A percentile compares a stretch with the other conserved stretches of the same genome.
Conservation (phyloP, 2,797 vertebrate genomes). For the Scomberomorus guttatus region DNA sequence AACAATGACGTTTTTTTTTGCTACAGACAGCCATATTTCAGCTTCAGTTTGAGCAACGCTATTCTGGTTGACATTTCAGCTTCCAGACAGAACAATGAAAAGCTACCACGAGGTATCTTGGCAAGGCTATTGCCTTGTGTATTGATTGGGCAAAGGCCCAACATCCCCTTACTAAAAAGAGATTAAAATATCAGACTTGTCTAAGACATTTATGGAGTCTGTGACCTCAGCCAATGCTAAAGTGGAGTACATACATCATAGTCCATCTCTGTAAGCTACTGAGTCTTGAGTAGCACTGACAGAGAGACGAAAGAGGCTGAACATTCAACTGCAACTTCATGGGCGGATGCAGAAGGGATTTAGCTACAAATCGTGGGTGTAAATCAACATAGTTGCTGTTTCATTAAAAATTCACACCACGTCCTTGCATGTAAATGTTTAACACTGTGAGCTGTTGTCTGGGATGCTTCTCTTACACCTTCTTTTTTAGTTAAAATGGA, state of each 20-base stretch:
- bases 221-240: conserved; percentile 86
- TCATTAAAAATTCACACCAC: conserved; percentile 77
- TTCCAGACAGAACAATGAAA: conserved; percentile 81
- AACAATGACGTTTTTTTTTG: conserved; percentile 62
- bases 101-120: conserved; percentile 78
- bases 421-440: conserved; percentile 74
- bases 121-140: conserved; percentile 82
- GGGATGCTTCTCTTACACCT: conserved; percentile 66
- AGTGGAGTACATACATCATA: conserved; percentile 86
- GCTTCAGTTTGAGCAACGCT: conserved; percentile 57
- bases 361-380: conserved; percentile 59
- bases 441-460: conserved; percentile 64
- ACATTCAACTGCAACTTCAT: conserved; percentile 58
- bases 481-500: conserved; percentile 66
- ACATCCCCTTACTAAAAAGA: conserved; percentile 85
- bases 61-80: conserved; percentile 77
- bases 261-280: conserved; percentile 80
- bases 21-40: conserved; percentile 65
- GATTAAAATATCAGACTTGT: conserved; percentile 89
- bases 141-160: conserved; percentile 86
- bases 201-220: conserved; percentile 88
- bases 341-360: conserved; percentile 45
- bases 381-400: conserved; percentile 70
- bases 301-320: conserved; percentile 59
- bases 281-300: conserved; percentile 71